phyloP scores from a whole-genome alignment of 2,797 vertebrate species.

The Eupleurogrammus muticus region DNA sequence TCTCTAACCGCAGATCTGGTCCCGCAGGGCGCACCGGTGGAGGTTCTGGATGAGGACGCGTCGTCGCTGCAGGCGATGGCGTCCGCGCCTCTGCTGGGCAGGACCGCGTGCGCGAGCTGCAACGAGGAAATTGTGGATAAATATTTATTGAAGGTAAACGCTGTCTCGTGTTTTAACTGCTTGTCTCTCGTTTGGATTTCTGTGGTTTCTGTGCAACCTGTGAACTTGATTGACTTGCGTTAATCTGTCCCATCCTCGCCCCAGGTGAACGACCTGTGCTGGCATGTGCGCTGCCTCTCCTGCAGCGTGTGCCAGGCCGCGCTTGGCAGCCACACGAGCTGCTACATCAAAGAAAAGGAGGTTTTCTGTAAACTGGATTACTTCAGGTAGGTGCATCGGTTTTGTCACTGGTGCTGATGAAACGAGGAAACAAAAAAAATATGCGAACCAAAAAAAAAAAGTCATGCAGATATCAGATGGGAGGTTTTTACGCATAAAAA shows the following conservation, averaged over 20 bases:
- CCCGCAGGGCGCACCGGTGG: slow-evolving; percentile 82
- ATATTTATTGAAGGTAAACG: slow-evolving; percentile 93
- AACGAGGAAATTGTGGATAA: slow-evolving; percentile 94
- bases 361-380: slow-evolving; percentile 99
- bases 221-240: slow-evolving; percentile 18
- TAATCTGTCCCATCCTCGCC: slow-evolving; percentile 47
- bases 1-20: slow-evolving; percentile 49
- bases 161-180: fast-evolving
- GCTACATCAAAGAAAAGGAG: slow-evolving; percentile 96
- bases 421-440: slow-evolving; percentile 1
- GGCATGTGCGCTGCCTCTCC: slow-evolving; percentile 96
- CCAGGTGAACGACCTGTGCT: slow-evolving; percentile 96
- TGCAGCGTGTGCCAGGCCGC: slow-evolving; percentile 95
- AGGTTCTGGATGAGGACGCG: slow-evolving; percentile 87
- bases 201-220: slow-evolving; percentile 9
- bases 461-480: neutral
- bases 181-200: neutral
- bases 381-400: slow-evolving; percentile 87
- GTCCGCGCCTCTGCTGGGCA: slow-evolving; percentile 84
- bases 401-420: neutral
- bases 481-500: neutral
- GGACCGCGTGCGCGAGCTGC: slow-evolving; percentile 90
- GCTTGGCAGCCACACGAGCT: slow-evolving; percentile 93
- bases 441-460: neutral
- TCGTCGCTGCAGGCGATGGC: slow-evolving; percentile 90